Conservation (phyloP, 2,888 invertebrate species). For the Adela reaumurella region DNA sequence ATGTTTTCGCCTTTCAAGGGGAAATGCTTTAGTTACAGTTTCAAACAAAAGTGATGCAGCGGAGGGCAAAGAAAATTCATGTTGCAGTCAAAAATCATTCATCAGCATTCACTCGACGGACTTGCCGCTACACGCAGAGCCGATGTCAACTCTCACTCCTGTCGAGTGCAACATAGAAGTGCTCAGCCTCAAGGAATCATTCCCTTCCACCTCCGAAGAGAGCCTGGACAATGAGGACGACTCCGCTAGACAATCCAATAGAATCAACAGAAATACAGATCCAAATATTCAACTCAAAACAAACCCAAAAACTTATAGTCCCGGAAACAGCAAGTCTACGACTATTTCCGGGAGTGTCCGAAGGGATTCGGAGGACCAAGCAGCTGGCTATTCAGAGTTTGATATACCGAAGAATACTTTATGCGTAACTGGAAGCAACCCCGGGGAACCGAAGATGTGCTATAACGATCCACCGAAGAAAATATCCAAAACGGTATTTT, state of each 20-base stretch:
- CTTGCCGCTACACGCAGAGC: slow-evolving; percentile 37
- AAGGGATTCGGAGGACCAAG: slow-evolving; percentile 27
- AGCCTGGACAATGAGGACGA: slow-evolving; percentile 43
- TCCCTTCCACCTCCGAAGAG: slow-evolving; percentile 48
- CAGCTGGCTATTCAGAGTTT: slow-evolving; percentile 36
- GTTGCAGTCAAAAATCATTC: slow-evolving; percentile 39
- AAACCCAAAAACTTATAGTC: slow-evolving; percentile 24
- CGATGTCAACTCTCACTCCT: slow-evolving; percentile 24
- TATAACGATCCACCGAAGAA: slow-evolving; percentile 44
- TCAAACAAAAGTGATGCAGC: slow-evolving; percentile 33
- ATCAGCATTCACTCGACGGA: slow-evolving; percentile 50
- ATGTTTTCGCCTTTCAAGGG: slow-evolving; percentile 13
- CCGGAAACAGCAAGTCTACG: slow-evolving; percentile 43
- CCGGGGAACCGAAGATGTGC: slow-evolving; percentile 46
- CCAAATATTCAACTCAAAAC: slow-evolving; percentile 24
- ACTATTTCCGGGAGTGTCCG: slow-evolving; percentile 28
- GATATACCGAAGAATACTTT: slow-evolving; percentile 45
- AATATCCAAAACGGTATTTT: slow-evolving; percentile 39
- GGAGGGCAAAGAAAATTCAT: slow-evolving; percentile 22
- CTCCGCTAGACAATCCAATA: slow-evolving; percentile 19
- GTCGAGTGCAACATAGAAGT: slow-evolving; percentile 47
- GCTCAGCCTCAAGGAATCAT: slow-evolving; percentile 41
- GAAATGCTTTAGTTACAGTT: slow-evolving; percentile 32
- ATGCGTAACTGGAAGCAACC: slow-evolving; percentile 44
- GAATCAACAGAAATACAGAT: no score